Evolutionary conservation across 23 tunicate genomes (phyloP), one percentile per base, ranked within the genome.

Genomic region (Trididemnum miniatum): DNA sequence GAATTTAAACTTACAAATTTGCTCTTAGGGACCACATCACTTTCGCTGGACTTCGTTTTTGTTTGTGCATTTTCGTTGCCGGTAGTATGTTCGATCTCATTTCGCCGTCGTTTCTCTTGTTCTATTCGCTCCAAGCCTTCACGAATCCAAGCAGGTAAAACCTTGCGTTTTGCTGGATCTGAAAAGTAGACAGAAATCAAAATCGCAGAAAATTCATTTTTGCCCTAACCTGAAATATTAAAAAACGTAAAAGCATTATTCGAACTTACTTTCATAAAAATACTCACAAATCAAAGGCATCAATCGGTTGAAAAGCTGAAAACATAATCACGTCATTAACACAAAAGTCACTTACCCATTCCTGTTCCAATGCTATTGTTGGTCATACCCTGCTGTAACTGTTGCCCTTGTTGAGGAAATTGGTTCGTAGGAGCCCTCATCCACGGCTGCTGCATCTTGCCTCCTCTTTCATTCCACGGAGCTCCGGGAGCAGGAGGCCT

Each of bases 41-140:
- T 18, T 5, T 62, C 5, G 28, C n/a, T 62, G 29, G 67, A 18
- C n/a, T 22, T 22, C 23, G 15, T 22, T 24, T 62, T 5, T 5
- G 67, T 26, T 26, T 22, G 29, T n/a, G 5, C 29, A 12, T 22
- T 12, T 3, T 62, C 26, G 26, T 22, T n/a, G 15, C 67, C 67
- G n/a, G 26, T 12, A 24, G 15, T 62, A 7, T 50, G 54, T 3
- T 88, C 63, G 40, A 64, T 0, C 37, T 89, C 82, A 51, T 30
- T 67, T 57, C 44, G 84, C 67, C 71, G 78, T 36, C 51, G 88
- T 35, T 89, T 89, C 37, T 89, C 94, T 24, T 78, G 82, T 72
- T 89, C 94, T 65, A 89, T 89, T 40, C 87, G 69, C 64, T 89
- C 94, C 51, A 89, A 60, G 0, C 94, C 94, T 67, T 83, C 94